Evolutionary conservation across 2,888 invertebrate genomes (phyloP).

Genomic region (Drosophila limbata): DNA sequence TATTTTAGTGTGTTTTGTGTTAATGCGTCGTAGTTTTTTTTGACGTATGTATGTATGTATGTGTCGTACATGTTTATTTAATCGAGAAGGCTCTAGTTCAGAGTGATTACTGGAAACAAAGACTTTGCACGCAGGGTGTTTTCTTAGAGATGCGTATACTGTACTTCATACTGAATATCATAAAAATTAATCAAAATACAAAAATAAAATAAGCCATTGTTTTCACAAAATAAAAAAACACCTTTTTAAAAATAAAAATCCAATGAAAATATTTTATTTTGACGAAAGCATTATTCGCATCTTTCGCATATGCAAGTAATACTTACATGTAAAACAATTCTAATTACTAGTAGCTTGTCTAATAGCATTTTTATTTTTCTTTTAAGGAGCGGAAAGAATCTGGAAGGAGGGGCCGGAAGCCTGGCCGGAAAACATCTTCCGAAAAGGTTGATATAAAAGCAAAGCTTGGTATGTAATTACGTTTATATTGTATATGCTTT

Average conservation of each 20-base stretch:
- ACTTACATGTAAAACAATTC: too few relatives aligned
- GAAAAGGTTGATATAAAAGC: conserved; percentile 97
- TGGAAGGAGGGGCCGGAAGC: conserved; percentile 94
- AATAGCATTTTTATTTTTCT: conserved; percentile 13
- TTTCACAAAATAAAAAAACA: too few relatives aligned
- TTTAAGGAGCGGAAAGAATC: conserved; percentile 89
- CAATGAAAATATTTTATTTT: not conserved
- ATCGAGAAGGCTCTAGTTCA: not conserved
- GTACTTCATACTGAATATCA: not conserved
- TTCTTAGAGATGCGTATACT: not conserved
- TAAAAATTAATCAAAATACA: not conserved
- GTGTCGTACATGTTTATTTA: not conserved
- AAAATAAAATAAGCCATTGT: too few relatives aligned
- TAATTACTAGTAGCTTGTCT: not conserved
- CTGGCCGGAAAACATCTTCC: conserved; percentile 92
- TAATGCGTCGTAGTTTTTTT: conserved; percentile 43
- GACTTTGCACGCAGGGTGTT: not conserved
- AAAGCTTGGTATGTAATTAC: conserved; percentile 90
- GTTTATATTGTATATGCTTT: too few relatives aligned
- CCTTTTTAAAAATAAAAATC: too few relatives aligned
- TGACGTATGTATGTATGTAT: not conserved
- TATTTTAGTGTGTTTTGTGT: not conserved
- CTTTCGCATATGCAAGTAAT: not conserved
- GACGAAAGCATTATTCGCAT: too few relatives aligned
- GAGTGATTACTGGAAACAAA: conserved; percentile 5